Evolutionary conservation across 1,140 invertebrate species (phyloP).

Genomic region (Adoxophyes honmai): DNA sequence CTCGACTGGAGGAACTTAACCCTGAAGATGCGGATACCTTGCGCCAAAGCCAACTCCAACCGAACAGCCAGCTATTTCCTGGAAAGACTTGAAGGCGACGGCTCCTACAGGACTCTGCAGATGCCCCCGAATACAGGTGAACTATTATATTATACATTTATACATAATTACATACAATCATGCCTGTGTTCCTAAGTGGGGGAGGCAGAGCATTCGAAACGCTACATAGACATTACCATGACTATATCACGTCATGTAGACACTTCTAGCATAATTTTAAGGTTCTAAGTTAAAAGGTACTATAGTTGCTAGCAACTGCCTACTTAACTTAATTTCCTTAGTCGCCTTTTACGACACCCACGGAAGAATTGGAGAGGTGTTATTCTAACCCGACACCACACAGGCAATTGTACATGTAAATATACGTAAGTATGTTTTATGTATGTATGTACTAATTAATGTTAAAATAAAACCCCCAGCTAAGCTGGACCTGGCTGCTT

Average conservation of each 20-base stretch:
- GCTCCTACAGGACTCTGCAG: slow-evolving; percentile 57
- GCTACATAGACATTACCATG: too few relatives aligned
- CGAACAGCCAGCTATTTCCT: slow-evolving; percentile 52
- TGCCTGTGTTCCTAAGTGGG: too few relatives aligned
- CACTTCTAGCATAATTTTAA: too few relatives aligned
- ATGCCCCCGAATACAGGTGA: slow-evolving; percentile 47
- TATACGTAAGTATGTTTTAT: neutral
- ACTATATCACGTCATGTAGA: too few relatives aligned
- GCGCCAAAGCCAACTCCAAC: slow-evolving; percentile 32
- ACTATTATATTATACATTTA: neutral
- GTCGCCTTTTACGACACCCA: too few relatives aligned
- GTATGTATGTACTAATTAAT: too few relatives aligned
- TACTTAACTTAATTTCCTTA: too few relatives aligned
- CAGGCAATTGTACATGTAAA: slow-evolving; percentile 8
- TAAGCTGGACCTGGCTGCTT: slow-evolving; percentile 50
- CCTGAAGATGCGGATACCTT: slow-evolving; percentile 64
- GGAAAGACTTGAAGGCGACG: slow-evolving; percentile 47
- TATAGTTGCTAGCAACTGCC: too few relatives aligned
- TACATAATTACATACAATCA: neutral
- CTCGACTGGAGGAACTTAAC: slow-evolving; percentile 51
- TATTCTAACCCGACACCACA: too few relatives aligned
- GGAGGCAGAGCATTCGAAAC: too few relatives aligned
- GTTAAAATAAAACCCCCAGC: slow-evolving; percentile 33
- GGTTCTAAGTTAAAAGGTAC: too few relatives aligned
- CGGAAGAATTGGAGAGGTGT: too few relatives aligned